These are phyloP conservation scores for Cheilosia pagana DNA, from an alignment of 2,888 invertebrate genomes.

Conservation along the genomic window DNA sequence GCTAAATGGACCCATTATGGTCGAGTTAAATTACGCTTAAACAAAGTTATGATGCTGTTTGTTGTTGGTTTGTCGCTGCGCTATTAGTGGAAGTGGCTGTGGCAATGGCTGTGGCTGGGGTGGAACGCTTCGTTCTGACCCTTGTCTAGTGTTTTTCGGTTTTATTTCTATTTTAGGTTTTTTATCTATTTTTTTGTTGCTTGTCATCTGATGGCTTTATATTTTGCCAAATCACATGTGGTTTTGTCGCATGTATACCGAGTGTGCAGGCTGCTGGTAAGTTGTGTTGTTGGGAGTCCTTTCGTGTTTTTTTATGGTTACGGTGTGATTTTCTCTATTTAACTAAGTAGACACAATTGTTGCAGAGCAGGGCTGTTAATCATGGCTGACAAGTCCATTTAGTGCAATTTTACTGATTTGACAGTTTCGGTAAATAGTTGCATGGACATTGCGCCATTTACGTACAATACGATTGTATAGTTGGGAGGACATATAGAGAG, in stretches of 20 bases:
- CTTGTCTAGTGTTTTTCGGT: constrained; percentile 27
- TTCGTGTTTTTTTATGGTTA: constrained; percentile 36
- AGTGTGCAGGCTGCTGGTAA: background rate
- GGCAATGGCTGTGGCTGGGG: constrained; percentile 8
- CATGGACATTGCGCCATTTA: constrained; percentile 12
- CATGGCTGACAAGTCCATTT: constrained; percentile 72
- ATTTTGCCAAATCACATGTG: constrained; percentile 49
- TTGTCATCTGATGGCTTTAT: constrained; percentile 54
- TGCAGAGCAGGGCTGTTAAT: constrained; percentile 57
- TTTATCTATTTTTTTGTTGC: constrained; percentile 18
- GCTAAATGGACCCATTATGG: constrained; percentile 77
- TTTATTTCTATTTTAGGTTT: constrained; percentile 5
- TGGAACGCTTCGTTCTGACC: constrained; percentile 14
- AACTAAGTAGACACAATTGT: constrained; percentile 66
- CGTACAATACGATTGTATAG: constrained; percentile 21
- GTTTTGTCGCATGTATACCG: constrained; percentile 1
- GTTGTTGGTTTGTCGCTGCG: constrained; percentile 54
- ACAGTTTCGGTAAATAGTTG: constrained; percentile 41
- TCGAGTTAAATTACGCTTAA: constrained; percentile 78
- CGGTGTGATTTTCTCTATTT: constrained; percentile 66
- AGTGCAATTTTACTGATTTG: constrained; percentile 67
- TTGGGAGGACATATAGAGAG: background rate
- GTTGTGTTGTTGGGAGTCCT: constrained; percentile 2
- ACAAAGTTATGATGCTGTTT: constrained; percentile 77
- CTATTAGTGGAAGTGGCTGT: constrained; percentile 61